Evolutionary conservation across 1,140 invertebrate genomes (phyloP).

Genomic region (Drosophila littoralis): DNA sequence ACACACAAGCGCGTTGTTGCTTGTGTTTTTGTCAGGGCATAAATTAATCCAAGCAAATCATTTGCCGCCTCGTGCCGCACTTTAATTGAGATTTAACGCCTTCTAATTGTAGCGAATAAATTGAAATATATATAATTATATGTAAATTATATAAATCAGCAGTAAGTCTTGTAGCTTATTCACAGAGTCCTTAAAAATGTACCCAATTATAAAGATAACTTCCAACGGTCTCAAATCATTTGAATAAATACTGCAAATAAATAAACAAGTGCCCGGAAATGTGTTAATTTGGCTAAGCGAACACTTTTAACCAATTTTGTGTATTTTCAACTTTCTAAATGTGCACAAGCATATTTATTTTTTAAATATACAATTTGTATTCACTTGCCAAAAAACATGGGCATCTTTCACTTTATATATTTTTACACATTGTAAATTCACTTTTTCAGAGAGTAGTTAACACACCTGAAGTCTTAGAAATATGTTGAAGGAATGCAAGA

Average conservation of each 20-base stretch:
- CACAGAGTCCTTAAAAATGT: background rate
- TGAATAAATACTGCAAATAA: conserved; percentile 60
- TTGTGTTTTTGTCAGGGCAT: conserved; percentile 23
- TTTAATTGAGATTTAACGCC: conserved; percentile 35
- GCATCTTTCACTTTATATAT: too few species aligned
- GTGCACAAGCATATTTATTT: conserved; percentile 19
- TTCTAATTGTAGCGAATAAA: conserved; percentile 9
- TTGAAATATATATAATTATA: background rate
- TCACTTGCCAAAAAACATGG: background rate
- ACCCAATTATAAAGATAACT: conserved; percentile 52
- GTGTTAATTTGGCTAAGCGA: conserved; percentile 68
- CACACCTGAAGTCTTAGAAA: too few species aligned
- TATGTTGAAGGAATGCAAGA: too few species aligned
- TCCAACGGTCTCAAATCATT: conserved; percentile 36
- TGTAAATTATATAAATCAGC: background rate
- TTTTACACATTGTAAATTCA: too few species aligned
- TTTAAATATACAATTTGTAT: background rate
- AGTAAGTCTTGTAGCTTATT: background rate
- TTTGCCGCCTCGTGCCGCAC: conserved; percentile 35
- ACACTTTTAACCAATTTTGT: conserved; percentile 33
- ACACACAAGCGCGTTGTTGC: conserved; percentile 16
- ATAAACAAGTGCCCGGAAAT: conserved; percentile 61
- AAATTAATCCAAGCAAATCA: conserved; percentile 59
- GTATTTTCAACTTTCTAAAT: conserved; percentile 65
- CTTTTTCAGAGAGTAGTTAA: background rate